Evolutionary conservation across 2,888 invertebrate species (phyloP).

Genomic region (Subacronicta megacephala): DNA sequence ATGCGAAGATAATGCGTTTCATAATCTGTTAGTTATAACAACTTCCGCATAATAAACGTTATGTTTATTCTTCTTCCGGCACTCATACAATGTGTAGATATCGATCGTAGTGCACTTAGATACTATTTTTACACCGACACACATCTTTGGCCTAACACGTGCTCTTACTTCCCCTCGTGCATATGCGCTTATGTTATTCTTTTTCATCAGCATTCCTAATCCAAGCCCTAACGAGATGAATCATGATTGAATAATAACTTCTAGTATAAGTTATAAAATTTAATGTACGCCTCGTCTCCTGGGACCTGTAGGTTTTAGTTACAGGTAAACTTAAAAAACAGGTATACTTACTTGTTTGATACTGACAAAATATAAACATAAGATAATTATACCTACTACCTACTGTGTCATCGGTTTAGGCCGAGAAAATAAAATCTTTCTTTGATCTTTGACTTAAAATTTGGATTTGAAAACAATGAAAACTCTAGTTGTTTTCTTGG

Average conservation of each 20-base stretch:
- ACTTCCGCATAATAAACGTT: slow-evolving; percentile 26
- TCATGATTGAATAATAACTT: too few relatives aligned
- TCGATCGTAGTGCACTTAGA: slow-evolving; percentile 29
- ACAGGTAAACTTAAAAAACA: too few relatives aligned
- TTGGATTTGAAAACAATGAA: neutral
- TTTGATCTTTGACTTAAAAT: too few relatives aligned
- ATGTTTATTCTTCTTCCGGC: slow-evolving; percentile 42
- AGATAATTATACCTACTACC: too few relatives aligned
- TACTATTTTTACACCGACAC: slow-evolving; percentile 33
- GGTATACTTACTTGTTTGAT: too few relatives aligned
- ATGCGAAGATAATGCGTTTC: slow-evolving; percentile 31
- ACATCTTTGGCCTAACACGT: slow-evolving; percentile 27
- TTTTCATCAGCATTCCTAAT: neutral
- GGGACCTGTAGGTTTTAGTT: too few relatives aligned
- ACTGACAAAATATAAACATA: too few relatives aligned
- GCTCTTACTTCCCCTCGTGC: slow-evolving; percentile 4
- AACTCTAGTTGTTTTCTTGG: neutral
- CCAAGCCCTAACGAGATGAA: too few relatives aligned
- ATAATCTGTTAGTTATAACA: slow-evolving; percentile 35
- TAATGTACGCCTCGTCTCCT: too few relatives aligned
- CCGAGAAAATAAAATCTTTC: too few relatives aligned
- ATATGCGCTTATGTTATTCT: slow-evolving; percentile 1
- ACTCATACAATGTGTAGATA: slow-evolving; percentile 33
- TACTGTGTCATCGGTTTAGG: too few relatives aligned
- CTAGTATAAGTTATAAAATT: too few relatives aligned